These are phyloP conservation scores for Capitulum mitella DNA, from an alignment of 2,888 invertebrate species.

Conservation along the genomic window DNA sequence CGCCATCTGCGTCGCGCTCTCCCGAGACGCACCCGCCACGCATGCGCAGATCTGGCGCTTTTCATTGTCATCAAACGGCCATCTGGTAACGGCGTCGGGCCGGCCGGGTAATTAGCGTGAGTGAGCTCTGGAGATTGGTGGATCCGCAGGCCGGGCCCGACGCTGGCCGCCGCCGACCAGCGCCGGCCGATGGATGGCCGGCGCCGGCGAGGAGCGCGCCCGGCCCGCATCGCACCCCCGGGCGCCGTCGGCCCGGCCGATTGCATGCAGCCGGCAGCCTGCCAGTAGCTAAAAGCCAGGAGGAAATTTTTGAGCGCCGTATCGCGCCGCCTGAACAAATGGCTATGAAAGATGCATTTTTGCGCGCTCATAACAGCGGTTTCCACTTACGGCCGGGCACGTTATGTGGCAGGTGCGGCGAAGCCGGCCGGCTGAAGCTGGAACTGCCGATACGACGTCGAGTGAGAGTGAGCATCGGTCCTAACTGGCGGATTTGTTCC, in stretches of 20 bases:
- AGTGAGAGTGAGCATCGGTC: too few relatives aligned
- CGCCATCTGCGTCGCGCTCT: neutral
- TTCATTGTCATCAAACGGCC: neutral
- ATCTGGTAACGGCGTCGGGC: neutral
- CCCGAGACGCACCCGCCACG: neutral
- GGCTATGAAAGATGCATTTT: neutral
- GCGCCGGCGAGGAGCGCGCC: neutral
- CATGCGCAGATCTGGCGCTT: neutral
- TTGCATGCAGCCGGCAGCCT: neutral
- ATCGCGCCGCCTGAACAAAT: neutral
- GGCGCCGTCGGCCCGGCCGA: neutral
- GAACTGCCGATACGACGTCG: too few relatives aligned
- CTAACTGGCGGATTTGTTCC: too few relatives aligned
- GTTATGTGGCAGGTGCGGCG: neutral
- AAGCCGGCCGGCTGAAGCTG: neutral
- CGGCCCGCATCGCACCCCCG: neutral
- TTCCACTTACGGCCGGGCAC: neutral
- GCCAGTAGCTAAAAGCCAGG: neutral
- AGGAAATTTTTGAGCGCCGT: too few relatives aligned
- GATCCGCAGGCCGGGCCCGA: neutral
- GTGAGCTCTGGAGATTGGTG: neutral
- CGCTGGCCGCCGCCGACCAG: neutral
- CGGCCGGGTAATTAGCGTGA: neutral
- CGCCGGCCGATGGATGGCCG: neutral
- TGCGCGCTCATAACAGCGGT: neutral